Evolutionary conservation across 92 coral and sea anemone genomes (phyloP).

Genomic region (Zoanthus sansibaricus): DNA sequence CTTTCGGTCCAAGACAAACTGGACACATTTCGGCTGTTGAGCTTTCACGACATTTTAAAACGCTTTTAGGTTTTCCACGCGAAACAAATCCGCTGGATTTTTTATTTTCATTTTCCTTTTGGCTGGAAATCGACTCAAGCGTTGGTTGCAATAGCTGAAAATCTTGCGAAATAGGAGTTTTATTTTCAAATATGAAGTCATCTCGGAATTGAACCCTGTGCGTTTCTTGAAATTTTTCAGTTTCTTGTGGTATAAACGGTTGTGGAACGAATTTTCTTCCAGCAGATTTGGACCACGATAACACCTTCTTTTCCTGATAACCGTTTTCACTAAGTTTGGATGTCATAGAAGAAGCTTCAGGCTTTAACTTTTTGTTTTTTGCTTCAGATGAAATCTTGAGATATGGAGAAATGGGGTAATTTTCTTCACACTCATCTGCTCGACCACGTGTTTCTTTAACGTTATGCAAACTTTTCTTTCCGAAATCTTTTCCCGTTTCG

Average conservation of each 20-base stretch:
- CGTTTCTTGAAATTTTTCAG: neutral
- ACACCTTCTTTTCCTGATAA: neutral
- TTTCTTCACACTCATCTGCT: neutral
- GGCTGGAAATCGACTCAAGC: neutral
- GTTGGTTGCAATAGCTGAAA: neutral
- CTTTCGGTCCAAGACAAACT: slow-evolving; percentile 55
- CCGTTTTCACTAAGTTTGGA: neutral
- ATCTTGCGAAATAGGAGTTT: neutral
- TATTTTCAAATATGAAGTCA: neutral
- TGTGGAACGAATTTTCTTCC: neutral
- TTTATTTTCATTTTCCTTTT: neutral
- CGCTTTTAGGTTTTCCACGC: neutral
- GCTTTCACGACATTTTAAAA: neutral
- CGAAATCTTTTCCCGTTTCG: neutral
- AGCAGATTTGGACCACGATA: neutral
- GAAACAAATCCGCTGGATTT: neutral
- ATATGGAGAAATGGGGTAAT: neutral
- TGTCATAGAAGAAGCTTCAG: neutral
- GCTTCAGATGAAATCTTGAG: neutral
- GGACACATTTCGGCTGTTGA: slow-evolving; percentile 38
- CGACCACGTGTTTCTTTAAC: neutral
- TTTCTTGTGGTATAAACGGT: neutral
- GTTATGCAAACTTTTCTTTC: neutral
- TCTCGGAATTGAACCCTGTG: neutral
- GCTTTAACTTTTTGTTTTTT: neutral